Percentiles rank a stretch among this genome's conserved stretches.
Evolutionary conservation across 2,888 invertebrate genomes (phyloP).

Genomic region (Ophion costatus): DNA sequence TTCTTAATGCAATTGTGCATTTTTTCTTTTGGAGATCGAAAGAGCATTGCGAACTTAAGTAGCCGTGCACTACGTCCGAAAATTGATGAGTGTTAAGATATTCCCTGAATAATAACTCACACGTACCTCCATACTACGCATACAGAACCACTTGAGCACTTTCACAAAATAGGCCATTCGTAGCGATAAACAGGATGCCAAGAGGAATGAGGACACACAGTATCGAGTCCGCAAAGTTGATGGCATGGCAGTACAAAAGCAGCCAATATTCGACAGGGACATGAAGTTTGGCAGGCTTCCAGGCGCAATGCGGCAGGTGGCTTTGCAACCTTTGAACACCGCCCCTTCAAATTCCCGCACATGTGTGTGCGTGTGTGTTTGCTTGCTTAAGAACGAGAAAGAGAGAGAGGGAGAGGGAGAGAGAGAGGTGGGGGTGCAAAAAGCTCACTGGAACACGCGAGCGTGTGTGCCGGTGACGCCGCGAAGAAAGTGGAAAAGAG

Average conservation of each 20-base stretch:
- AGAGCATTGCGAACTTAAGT: too few species aligned
- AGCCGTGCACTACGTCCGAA: too few species aligned
- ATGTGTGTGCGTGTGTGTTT: background rate
- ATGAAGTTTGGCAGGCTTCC: conserved; percentile 77
- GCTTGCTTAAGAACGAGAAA: too few species aligned
- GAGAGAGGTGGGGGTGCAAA: background rate
- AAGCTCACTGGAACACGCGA: conserved; percentile 30
- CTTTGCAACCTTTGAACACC: conserved; percentile 58
- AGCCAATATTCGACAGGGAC: conserved; percentile 39
- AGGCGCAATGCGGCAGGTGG: conserved; percentile 79
- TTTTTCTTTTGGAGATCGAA: too few species aligned
- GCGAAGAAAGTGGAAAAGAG: conserved; percentile 17
- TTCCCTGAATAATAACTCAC: too few species aligned
- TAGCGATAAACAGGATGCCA: background rate
- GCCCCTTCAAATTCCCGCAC: conserved; percentile 43
- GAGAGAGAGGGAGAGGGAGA: too few species aligned
- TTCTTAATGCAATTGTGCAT: too few species aligned
- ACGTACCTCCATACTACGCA: too few species aligned
- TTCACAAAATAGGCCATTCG: too few species aligned
- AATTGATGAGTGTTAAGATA: too few species aligned
- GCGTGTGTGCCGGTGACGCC: background rate
- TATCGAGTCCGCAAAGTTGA: conserved; percentile 7
- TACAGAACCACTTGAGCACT: too few species aligned
- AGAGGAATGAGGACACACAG: background rate
- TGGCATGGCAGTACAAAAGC: conserved; percentile 6